These are phyloP conservation scores for Chromobotia macracanthus DNA, from an alignment of 2,797 vertebrate genomes.

Conservation along the genomic window DNA sequence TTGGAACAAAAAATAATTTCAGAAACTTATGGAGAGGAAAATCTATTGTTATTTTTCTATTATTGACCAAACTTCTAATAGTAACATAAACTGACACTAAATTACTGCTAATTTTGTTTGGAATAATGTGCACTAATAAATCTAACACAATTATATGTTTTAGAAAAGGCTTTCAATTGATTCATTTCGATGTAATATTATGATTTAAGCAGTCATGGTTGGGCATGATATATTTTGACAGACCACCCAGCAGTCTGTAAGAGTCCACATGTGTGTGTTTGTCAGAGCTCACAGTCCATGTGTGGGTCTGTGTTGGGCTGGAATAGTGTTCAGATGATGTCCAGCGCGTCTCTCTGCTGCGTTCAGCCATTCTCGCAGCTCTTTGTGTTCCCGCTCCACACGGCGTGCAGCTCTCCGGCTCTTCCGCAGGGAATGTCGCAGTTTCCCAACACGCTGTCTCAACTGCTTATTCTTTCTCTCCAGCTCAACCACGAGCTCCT, in stretches of 20 bases:
- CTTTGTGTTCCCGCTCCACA: conserved; percentile 78
- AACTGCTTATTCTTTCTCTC: conserved; percentile 90
- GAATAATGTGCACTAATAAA: too few species aligned
- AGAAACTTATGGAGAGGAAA: neutral
- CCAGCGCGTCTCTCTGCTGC: conserved; percentile 67
- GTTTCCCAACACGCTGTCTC: conserved; percentile 87
- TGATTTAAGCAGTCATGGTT: too few species aligned
- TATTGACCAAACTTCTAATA: neutral
- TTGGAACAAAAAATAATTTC: neutral
- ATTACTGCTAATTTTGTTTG: too few species aligned
- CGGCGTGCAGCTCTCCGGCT: conserved; percentile 81
- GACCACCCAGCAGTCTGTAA: conserved; percentile 19
- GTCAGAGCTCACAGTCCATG: conserved; percentile 43
- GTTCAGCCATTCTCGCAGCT: conserved; percentile 80
- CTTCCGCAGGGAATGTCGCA: conserved; percentile 87
- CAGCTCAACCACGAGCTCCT: conserved; percentile 81
- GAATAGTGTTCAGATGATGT: conserved; percentile 82
- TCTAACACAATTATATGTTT: too few species aligned
- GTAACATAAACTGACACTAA: neutral
- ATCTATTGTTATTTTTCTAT: neutral
- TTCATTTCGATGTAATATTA: too few species aligned
- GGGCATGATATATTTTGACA: too few species aligned
- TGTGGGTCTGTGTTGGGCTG: too few species aligned
- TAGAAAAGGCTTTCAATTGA: too few species aligned
- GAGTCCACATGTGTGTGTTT: conserved; percentile 20